Base-by-base conservation (phyloP, 2,888 invertebrate species). In the Ecliptopera silaceata region DNA sequence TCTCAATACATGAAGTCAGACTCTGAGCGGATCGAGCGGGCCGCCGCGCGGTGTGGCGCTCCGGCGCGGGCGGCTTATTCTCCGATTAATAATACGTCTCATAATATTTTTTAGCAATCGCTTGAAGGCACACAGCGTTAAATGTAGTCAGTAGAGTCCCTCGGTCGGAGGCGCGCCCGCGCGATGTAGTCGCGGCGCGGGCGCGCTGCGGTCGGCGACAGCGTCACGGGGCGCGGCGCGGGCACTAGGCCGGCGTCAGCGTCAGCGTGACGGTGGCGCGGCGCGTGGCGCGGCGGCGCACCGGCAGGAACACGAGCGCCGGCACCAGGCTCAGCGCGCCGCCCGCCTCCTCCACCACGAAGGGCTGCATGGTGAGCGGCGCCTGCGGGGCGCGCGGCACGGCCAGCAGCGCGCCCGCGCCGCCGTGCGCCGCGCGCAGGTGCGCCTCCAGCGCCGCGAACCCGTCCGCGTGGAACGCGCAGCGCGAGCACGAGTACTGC, bases 241-340 rank as follows among this genome's bases (percentile, higher is more conserved):
- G 61, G 59, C 46, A 75, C 91, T 95, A 97, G 92, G 97, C 97
- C 77, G 98, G 98, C 84, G 97, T 98, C 73, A 98, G 94, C 84
- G 96, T 97, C 84, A 98, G 97, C 85, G 97, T 97, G 77, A 97
- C 95, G 72, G 97, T 97, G 74, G 97, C 93, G 71, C 96, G 95
- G 79, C 95, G 95, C 79, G 95, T 95, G 77, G 97, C 94, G 85
- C 96, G 95, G 82, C 96, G 95, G 70, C 96, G 95, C 80, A 98
- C 98, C 65, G 98, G 98, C 91, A 98, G 94, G 92, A 97, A 97
- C 86, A 98, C 97, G 75, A 98, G 93, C 74, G 98, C 97, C 68
- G 98, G 97, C 77, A 97, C 95, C 87, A 98, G 96, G 82, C 95
- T 94, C 72, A 88, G 86, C 79, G 88, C 91, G 68, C 89, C 90